phyloP scores from a whole-genome alignment of 2,113 vertebrate genomes.

The Plotosus lineatus region DNA sequence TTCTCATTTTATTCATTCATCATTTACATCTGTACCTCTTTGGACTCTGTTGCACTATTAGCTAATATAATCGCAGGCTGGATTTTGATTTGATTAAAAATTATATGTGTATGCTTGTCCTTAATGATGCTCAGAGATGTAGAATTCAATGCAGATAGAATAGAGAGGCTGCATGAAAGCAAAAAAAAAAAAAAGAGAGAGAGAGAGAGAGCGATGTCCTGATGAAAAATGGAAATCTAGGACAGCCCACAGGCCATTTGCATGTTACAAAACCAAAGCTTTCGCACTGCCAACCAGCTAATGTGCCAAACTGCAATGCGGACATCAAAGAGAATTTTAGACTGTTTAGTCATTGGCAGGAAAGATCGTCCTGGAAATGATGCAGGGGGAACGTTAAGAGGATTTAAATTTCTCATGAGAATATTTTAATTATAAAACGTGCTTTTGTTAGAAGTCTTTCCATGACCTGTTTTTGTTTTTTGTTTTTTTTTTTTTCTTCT shows the following conservation, averaged over 20 bases:
- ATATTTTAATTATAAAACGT: slow-evolving; percentile 30
- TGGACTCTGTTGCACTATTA: background rate
- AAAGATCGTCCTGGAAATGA: background rate
- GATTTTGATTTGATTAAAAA: background rate
- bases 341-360: slow-evolving; percentile 24
- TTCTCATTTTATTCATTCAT: background rate
- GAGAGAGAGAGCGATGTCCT: too few species aligned
- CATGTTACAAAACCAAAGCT: slow-evolving; percentile 32
- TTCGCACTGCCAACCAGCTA: background rate
- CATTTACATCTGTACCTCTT: background rate
- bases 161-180: background rate
- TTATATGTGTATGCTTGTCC: background rate
- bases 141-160: background rate
- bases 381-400: slow-evolving; percentile 25
- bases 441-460: slow-evolving; percentile 65
- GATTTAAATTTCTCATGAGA: slow-evolving; percentile 50
- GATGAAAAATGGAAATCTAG: slow-evolving; percentile 28
- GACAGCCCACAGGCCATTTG: slow-evolving; percentile 22
- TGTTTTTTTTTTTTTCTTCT: too few species aligned
- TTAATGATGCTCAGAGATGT: background rate
- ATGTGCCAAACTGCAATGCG: slow-evolving; percentile 21
- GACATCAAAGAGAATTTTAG: slow-evolving; percentile 41
- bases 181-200: background rate
- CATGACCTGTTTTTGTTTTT: slow-evolving; percentile 61
- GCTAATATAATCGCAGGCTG: background rate